Percentiles rank a stretch among this genome's conserved stretches.
Evolutionary conservation across 2,113 vertebrate species (phyloP).

Genomic region (Cyphotilapia sp.): DNA sequence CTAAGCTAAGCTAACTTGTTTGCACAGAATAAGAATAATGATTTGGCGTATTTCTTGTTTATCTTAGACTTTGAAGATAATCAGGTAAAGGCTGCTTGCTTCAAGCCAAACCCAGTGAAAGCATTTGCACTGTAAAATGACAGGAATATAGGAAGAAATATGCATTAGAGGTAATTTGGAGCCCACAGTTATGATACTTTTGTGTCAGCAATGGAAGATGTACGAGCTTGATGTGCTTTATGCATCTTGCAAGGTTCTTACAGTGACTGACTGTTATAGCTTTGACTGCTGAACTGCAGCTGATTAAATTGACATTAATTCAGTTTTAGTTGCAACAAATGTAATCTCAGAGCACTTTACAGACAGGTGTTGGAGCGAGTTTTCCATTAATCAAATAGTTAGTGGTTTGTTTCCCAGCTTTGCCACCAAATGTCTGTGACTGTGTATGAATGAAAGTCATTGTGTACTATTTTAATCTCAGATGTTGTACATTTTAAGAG

Average conservation of each 20-base stretch:
- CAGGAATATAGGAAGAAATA: background rate
- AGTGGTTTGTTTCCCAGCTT: background rate
- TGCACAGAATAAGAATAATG: background rate
- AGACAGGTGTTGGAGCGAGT: background rate
- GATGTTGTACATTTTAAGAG: background rate
- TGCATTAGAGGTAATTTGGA: background rate
- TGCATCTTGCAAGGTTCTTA: background rate
- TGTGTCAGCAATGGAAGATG: background rate
- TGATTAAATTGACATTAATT: background rate
- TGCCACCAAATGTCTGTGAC: background rate
- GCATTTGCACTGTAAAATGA: background rate
- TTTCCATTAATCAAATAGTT: background rate
- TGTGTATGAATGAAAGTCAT: background rate
- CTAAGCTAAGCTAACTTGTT: background rate
- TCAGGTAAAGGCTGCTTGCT: background rate
- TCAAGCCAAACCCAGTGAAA: background rate
- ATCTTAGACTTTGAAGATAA: background rate
- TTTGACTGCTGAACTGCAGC: background rate
- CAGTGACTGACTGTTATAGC: background rate
- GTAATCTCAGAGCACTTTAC: background rate
- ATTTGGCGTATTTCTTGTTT: background rate
- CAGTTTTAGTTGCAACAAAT: background rate
- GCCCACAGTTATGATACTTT: background rate
- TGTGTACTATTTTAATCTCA: background rate
- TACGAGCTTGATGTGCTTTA: background rate